Evolutionary conservation across 1,140 invertebrate genomes (phyloP), one percentile per base, ranked within the genome.

Genomic region (Latrodectus geometricus): DNA sequence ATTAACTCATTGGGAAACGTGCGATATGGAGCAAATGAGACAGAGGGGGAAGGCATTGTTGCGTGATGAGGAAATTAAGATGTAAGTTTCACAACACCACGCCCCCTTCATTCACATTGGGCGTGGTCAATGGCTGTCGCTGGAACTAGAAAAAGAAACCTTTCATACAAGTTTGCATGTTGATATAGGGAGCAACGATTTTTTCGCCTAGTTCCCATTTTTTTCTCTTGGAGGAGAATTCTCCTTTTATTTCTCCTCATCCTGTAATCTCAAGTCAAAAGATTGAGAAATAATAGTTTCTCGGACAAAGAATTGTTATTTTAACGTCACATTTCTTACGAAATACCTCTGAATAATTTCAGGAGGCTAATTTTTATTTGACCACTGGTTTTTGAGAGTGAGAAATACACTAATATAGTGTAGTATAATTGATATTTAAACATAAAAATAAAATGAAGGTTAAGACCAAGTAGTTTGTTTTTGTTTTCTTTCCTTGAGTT

Each of bases 41-140:
- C 20, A 20, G 23, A 21, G 78, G 66, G 50, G 56, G 35, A 21
- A 75, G 35, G 50, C 17, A 75, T 9, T 52, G 61, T 86, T 86
- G 83, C 83, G 83, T 86, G 83, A 86, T 77, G 76, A 70, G 83
- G 54, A 86, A 86, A 86, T 86, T 86, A 86, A 86, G 83, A 86
- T 73, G 83, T 86, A 74, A 86, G 83, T 23, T 49, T 77, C 73
- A 66, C 21, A 77, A 70, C 7, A 61, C 66, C 48, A 77, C 75
- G 75, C 83, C 83, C 83, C 61, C 50, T 86, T 77, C 75, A 86
- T 86, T 86, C 75, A 77, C 49, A 86, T 50, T 54, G 20, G 73
- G 73, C 23, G 50, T 52, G 73, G 49, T 21, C 8, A 15, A 75
- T 52, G 50, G 0, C 23, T 54, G 50, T 73, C 70, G 21, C 48